A percentile compares a stretch with the other conserved stretches of the same genome.
phyloP scores from a whole-genome alignment of 2,113 vertebrate genomes.

The Shinisaurus crocodilurus region DNA sequence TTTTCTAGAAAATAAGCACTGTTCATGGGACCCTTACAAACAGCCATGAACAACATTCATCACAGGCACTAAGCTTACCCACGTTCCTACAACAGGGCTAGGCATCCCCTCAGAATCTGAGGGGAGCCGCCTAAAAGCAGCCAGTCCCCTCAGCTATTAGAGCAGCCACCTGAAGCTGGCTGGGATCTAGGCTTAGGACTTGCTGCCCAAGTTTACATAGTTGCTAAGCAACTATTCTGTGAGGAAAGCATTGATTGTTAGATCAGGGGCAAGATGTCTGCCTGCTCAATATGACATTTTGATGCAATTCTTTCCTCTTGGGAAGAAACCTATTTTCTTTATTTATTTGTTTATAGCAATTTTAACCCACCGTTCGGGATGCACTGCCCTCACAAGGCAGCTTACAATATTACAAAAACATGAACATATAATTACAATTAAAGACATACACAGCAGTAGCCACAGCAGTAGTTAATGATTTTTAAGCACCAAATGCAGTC shows the following conservation, averaged over 20 bases:
- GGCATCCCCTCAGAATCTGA: slow-evolving; percentile 56
- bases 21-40: neutral
- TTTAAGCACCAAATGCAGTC: too few species aligned
- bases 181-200: slow-evolving; percentile 39
- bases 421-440: too few species aligned
- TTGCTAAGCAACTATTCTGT: slow-evolving; percentile 68
- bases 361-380: too few species aligned
- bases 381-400: too few species aligned
- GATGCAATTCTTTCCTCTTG: neutral
- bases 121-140: slow-evolving; percentile 43
- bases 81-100: slow-evolving; percentile 64
- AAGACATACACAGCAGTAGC: too few species aligned
- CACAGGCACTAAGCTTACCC: slow-evolving; percentile 55
- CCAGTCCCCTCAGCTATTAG: slow-evolving; percentile 42
- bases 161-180: slow-evolving; percentile 35
- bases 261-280: slow-evolving; percentile 1
- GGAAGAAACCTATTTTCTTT: neutral
- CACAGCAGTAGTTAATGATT: too few species aligned
- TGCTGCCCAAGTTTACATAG: slow-evolving; percentile 49
- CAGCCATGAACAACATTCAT: neutral
- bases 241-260: slow-evolving; percentile 44
- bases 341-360: neutral
- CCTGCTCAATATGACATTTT: neutral
- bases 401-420: too few species aligned
- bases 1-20: neutral